Conservation (phyloP, 2,797 vertebrate genomes). For the Loriculus beryllinus region DNA sequence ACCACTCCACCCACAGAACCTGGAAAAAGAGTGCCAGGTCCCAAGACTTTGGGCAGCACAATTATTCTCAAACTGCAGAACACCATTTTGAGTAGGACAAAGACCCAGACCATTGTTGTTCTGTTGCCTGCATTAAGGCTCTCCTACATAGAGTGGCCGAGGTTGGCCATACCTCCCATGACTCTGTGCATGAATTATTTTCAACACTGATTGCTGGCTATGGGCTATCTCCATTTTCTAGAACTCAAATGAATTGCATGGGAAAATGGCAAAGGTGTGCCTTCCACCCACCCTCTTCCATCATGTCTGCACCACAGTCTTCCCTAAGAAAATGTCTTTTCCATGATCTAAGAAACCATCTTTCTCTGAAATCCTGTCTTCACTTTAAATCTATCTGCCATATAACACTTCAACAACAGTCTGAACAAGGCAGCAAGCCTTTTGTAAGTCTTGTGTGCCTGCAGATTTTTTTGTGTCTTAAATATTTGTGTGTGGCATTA, state of each 20-base stretch:
- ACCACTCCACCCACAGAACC: not conserved
- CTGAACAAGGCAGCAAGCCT: not conserved
- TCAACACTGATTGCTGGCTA: not conserved
- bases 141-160: not conserved
- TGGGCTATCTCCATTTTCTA: not conserved
- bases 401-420: not conserved
- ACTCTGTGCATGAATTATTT: not conserved
- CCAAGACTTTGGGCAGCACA: not conserved
- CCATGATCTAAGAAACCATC: not conserved
- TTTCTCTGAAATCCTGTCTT: not conserved
- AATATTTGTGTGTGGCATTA: not conserved
- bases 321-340: not conserved
- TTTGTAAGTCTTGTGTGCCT: fast-evolving
- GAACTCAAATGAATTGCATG: not conserved
- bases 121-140: not conserved
- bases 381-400: not conserved
- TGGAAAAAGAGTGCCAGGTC: not conserved
- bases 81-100: not conserved
- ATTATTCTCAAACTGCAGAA: not conserved
- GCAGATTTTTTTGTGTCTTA: not conserved
- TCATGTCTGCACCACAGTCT: not conserved
- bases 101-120: not conserved
- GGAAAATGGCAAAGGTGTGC: not conserved
- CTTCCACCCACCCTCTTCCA: not conserved
- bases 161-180: not conserved